phyloP scores from a whole-genome alignment of 2,113 vertebrate genomes.

The rabbit (Oryctolagus cuniculus) region DNA sequence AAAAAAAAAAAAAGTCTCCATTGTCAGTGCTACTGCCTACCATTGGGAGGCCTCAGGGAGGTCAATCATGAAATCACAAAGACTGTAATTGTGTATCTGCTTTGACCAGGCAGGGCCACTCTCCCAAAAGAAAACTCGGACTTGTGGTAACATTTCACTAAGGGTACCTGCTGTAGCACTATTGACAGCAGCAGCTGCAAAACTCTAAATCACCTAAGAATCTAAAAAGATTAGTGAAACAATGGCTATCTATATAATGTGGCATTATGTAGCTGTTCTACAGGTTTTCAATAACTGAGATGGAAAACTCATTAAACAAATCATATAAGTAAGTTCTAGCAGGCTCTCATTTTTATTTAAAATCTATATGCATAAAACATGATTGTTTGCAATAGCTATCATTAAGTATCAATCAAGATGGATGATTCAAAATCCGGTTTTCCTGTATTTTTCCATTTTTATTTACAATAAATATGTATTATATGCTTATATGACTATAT shows the following conservation, averaged over 20 bases:
- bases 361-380: not conserved
- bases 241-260: not conserved
- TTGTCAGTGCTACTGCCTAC: not conserved
- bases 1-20: not conserved
- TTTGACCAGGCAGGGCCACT: not conserved
- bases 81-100: not conserved
- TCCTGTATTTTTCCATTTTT: not conserved
- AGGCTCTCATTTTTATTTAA: not conserved
- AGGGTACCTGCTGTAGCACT: not conserved
- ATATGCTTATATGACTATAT: too few relatives aligned
- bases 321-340: not conserved
- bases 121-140: constrained; percentile 2
- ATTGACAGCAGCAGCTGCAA: not conserved
- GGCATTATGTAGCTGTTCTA: not conserved
- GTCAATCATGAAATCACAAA: not conserved
- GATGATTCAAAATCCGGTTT: not conserved
- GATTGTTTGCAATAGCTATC: not conserved
- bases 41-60: not conserved
- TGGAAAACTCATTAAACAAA: not conserved
- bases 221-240: not conserved
- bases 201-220: not conserved
- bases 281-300: not conserved
- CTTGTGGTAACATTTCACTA: not conserved
- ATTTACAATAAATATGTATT: not conserved
- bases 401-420: not conserved